Evolutionary conservation across 2,113 vertebrate genomes (phyloP).

Genomic region (Narcine bancroftii): DNA sequence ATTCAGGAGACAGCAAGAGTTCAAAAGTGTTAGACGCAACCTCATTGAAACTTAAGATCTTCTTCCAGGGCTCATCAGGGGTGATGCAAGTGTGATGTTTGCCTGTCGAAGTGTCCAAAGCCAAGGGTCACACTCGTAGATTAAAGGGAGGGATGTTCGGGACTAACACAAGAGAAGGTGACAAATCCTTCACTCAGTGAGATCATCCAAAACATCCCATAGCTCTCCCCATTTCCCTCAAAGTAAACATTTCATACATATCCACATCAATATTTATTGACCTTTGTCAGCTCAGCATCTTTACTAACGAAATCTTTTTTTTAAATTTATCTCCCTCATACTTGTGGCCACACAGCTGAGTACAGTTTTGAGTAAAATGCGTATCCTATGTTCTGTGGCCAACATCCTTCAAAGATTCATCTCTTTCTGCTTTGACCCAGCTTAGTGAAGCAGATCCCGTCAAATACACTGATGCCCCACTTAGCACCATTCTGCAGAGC

Average conservation of each 20-base stretch:
- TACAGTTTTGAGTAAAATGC: neutral
- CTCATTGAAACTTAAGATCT: too few species aligned
- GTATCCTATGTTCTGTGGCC: neutral
- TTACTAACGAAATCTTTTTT: neutral
- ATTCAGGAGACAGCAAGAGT: too few species aligned
- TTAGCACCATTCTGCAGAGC: too few species aligned
- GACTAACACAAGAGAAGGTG: too few species aligned
- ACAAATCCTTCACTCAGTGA: too few species aligned
- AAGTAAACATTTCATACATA: neutral
- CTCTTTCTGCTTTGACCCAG: neutral
- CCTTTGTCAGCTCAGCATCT: neutral
- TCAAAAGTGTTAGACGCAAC: too few species aligned
- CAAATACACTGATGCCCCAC: neutral
- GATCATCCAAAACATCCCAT: neutral
- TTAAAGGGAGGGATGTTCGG: too few species aligned
- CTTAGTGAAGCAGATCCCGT: too few species aligned
- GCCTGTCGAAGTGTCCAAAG: too few species aligned
- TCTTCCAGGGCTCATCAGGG: too few species aligned
- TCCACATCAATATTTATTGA: neutral
- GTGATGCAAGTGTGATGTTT: too few species aligned
- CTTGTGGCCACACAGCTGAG: neutral
- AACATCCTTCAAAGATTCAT: neutral
- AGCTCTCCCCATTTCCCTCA: neutral
- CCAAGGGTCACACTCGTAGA: too few species aligned
- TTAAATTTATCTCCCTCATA: neutral